Percentiles rank a stretch among this genome's conserved stretches.
Conservation (phyloP, 2,888 invertebrate genomes). For the Drosophila mayaguana region DNA sequence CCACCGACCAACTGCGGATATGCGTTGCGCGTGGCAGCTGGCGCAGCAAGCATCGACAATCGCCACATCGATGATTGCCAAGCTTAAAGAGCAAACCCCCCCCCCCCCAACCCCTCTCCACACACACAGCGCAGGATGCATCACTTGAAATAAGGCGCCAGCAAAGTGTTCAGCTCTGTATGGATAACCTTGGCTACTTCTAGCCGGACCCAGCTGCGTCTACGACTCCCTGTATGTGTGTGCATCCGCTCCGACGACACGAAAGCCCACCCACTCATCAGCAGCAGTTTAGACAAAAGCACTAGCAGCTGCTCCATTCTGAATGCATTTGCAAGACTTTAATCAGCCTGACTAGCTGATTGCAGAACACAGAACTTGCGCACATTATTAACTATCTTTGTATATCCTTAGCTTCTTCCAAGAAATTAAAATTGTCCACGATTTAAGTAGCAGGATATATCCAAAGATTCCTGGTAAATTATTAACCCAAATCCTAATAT, state of each 20-base stretch:
- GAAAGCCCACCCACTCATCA: slow-evolving; percentile 19
- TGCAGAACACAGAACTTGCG: too few species aligned
- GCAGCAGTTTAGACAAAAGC: not conserved
- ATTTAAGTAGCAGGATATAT: not conserved
- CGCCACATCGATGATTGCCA: slow-evolving; percentile 72
- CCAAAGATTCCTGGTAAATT: not conserved
- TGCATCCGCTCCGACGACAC: slow-evolving; percentile 16
- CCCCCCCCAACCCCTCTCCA: too few species aligned
- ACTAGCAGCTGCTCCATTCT: slow-evolving; percentile 4
- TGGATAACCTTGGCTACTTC: slow-evolving; percentile 13
- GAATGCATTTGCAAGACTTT: slow-evolving; percentile 22
- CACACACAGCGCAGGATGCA: slow-evolving; percentile 38
- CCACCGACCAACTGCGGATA: slow-evolving; percentile 37
- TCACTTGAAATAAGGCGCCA: slow-evolving; percentile 64
- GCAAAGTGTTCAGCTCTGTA: slow-evolving; percentile 47
- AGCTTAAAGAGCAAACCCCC: slow-evolving; percentile 55
- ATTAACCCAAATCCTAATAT: not conserved
- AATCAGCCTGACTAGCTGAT: slow-evolving; percentile 30
- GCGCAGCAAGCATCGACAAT: slow-evolving; percentile 48
- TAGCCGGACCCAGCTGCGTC: not conserved
- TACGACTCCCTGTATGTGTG: not conserved
- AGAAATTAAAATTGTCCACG: too few species aligned
- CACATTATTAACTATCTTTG: too few species aligned
- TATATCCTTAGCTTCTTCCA: too few species aligned
- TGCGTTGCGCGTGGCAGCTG: slow-evolving; percentile 54